Conservation (phyloP, 2,888 invertebrate genomes). For the Cephus runcator region DNA sequence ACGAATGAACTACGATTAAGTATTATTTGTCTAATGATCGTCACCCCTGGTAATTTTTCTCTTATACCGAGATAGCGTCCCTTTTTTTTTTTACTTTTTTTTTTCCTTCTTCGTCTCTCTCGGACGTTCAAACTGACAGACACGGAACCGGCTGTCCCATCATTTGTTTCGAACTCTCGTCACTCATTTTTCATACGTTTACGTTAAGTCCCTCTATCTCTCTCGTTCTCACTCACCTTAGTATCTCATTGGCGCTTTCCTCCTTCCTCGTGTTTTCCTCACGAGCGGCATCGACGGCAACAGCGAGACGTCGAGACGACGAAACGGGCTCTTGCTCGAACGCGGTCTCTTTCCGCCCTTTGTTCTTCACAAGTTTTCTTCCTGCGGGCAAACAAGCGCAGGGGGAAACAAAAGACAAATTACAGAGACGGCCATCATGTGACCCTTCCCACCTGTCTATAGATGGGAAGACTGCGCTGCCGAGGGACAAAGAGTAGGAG, state of each 20-base stretch:
- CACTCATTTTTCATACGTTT: constrained; percentile 59
- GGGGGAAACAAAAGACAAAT: constrained; percentile 61
- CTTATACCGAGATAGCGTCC: constrained; percentile 19
- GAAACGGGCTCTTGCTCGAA: constrained; percentile 10
- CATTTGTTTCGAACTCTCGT: constrained; percentile 54
- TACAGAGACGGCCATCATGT: constrained; percentile 58
- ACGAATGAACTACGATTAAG: too few relatives aligned
- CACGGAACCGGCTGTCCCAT: constrained; percentile 46
- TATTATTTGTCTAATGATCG: constrained; percentile 23
- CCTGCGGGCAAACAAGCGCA: constrained; percentile 38
- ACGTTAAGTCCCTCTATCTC: constrained; percentile 23
- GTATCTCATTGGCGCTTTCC: constrained; percentile 16
- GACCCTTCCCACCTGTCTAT: constrained; percentile 60
- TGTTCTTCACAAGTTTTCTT: constrained; percentile 58
- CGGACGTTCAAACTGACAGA: constrained; percentile 28
- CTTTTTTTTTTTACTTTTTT: constrained; percentile 1
- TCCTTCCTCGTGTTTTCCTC: constrained; percentile 24
- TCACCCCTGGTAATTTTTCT: constrained; percentile 25
- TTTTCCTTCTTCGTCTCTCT: neutral
- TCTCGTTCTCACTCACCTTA: constrained; percentile 11
- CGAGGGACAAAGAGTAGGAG: neutral
- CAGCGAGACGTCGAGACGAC: constrained; percentile 2
- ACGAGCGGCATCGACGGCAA: constrained; percentile 21
- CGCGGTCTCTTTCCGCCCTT: constrained; percentile 56
- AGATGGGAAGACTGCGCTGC: constrained; percentile 15